phyloP scores from a whole-genome alignment of 2,797 vertebrate species.

The Lacerta bilineata region DNA sequence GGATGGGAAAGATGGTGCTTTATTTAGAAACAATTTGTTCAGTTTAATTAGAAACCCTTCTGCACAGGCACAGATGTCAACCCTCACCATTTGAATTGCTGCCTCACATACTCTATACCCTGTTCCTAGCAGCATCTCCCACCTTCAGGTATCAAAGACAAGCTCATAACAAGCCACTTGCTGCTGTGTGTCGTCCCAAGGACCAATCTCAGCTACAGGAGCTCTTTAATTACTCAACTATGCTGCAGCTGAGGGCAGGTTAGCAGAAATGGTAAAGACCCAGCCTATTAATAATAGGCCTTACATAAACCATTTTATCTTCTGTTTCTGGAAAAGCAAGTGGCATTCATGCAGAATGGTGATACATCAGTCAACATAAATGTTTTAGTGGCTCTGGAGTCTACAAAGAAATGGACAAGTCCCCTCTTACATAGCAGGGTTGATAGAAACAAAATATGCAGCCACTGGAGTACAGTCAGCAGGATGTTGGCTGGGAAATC shows the following conservation, averaged over 20 bases:
- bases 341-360: not conserved
- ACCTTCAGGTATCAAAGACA: constrained; percentile 35
- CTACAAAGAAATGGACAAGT: not conserved
- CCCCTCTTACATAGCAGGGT: not conserved
- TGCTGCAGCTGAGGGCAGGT: not conserved
- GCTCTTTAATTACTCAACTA: constrained; percentile 9
- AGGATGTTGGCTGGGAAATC: not conserved
- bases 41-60: constrained; percentile 51
- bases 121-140: not conserved
- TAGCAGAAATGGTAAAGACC: not conserved
- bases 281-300: not conserved
- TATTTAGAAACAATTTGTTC: constrained; percentile 59
- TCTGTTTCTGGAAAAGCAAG: not conserved
- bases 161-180: not conserved
- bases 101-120: constrained; percentile 25
- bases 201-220: constrained; percentile 7
- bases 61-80: constrained; percentile 27
- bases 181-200: constrained; percentile 5
- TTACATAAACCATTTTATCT: accelerated
- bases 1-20: constrained; percentile 54
- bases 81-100: constrained; percentile 27
- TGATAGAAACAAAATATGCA: not conserved
- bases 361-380: not conserved
- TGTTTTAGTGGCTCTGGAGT: not conserved
- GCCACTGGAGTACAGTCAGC: not conserved